A percentile compares a stretch with the other conserved stretches of the same genome.
These are phyloP conservation scores for Melolontha melolontha DNA, from an alignment of 2,888 invertebrate species.

Conservation along the genomic window DNA sequence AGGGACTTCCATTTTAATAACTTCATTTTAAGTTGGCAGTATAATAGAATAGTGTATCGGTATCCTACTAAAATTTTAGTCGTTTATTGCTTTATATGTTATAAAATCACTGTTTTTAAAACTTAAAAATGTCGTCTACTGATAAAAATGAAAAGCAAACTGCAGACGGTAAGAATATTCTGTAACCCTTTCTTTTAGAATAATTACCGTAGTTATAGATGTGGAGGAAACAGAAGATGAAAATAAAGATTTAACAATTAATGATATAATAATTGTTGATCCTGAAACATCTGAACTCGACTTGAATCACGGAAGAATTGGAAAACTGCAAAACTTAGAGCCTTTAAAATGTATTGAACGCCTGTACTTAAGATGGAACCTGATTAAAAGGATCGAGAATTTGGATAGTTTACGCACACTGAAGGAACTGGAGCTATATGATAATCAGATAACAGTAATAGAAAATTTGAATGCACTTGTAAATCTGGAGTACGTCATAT, in stretches of 20 bases:
- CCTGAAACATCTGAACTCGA: slow-evolving; percentile 81
- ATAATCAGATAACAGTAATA: slow-evolving; percentile 94
- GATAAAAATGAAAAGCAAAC: too few relatives aligned
- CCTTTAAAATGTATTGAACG: slow-evolving; percentile 80
- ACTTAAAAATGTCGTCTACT: too few relatives aligned
- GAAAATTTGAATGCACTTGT: slow-evolving; percentile 89
- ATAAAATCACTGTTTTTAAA: too few relatives aligned
- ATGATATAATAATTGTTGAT: slow-evolving; percentile 75
- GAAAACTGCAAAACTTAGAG: slow-evolving; percentile 87
- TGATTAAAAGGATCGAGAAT: slow-evolving; percentile 95
- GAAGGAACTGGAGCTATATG: slow-evolving; percentile 92
- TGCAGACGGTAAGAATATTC: too few relatives aligned
- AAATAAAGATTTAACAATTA: slow-evolving; percentile 63
- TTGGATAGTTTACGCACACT: slow-evolving; percentile 80
- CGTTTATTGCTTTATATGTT: too few relatives aligned
- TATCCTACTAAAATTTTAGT: too few relatives aligned
- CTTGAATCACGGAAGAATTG: slow-evolving; percentile 89
- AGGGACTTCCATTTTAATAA: too few relatives aligned
- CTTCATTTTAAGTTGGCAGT: too few relatives aligned
- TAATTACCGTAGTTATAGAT: neutral
- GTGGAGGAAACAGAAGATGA: slow-evolving; percentile 26
- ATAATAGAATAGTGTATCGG: too few relatives aligned
- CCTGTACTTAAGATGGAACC: slow-evolving; percentile 92
- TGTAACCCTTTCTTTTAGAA: too few relatives aligned
- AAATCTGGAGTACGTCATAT: slow-evolving; percentile 84